Percentiles rank a stretch among this genome's conserved stretches.
Conservation (phyloP, 2,113 vertebrate genomes). For the Platanista minor region DNA sequence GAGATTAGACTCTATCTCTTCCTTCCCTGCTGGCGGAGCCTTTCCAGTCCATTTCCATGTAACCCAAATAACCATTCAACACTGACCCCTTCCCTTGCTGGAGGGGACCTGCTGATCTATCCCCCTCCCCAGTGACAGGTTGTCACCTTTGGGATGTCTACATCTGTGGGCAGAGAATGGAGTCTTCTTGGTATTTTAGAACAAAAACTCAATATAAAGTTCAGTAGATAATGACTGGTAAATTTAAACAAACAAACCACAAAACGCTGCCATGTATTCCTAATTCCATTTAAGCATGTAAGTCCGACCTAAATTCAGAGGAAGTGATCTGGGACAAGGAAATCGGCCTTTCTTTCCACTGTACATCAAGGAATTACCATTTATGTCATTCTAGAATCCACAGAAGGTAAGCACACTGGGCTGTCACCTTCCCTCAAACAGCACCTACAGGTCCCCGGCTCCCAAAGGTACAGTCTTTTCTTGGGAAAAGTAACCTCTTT, state of each 20-base stretch:
- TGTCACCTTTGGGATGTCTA: not conserved
- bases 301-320: rapidly evolving
- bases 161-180: not conserved
- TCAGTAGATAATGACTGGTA: not conserved
- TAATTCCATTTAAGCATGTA: rapidly evolving
- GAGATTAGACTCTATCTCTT: not conserved
- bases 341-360: not conserved
- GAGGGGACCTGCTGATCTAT: not conserved
- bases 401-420: not conserved
- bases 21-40: not conserved
- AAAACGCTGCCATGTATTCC: rapidly evolving
- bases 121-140: not conserved
- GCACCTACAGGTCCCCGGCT: not conserved
- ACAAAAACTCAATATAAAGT: not conserved
- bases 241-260: not conserved
- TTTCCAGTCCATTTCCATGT: not conserved
- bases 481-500: slow-evolving; percentile 10
- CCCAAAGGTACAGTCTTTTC: not conserved
- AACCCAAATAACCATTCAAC: not conserved
- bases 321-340: rapidly evolving
- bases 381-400: not conserved
- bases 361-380: not conserved
- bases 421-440: not conserved
- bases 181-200: not conserved
- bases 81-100: not conserved